Evolutionary conservation across 2,888 invertebrate species (phyloP).

Genomic region (Drosophila antonietae): DNA sequence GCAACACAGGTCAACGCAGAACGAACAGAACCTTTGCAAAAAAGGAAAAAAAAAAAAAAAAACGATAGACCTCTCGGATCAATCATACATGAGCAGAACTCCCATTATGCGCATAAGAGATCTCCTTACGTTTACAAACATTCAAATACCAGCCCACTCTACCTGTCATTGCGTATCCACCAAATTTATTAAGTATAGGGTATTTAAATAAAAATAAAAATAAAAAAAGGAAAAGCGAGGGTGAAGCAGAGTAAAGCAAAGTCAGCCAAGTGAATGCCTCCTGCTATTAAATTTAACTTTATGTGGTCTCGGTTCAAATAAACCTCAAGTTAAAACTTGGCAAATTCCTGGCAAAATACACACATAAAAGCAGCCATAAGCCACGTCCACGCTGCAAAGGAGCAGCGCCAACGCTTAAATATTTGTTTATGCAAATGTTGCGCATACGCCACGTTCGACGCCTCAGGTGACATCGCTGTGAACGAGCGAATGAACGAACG

Average conservation of each 20-base stretch:
- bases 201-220: background rate
- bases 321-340: slow-evolving; percentile 57
- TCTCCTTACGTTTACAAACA: background rate
- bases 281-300: slow-evolving; percentile 63
- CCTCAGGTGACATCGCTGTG: slow-evolving; percentile 43
- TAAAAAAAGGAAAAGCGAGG: background rate
- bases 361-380: slow-evolving; percentile 49
- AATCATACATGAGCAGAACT: background rate
- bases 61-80: background rate
- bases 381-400: slow-evolving; percentile 44
- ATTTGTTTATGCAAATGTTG: slow-evolving; percentile 62
- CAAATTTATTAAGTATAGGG: background rate
- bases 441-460: slow-evolving; percentile 58
- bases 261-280: slow-evolving; percentile 20
- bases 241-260: slow-evolving; percentile 6
- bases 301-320: slow-evolving; percentile 57
- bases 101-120: background rate
- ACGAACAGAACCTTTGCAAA: too few relatives aligned
- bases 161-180: background rate
- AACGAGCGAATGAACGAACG: slow-evolving; percentile 1
- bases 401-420: slow-evolving; percentile 47
- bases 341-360: slow-evolving; percentile 33
- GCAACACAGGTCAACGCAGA: too few relatives aligned
- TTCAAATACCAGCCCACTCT: background rate
- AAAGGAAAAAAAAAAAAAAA: too few relatives aligned